Evolutionary conservation across 2,113 vertebrate species (phyloP).

Genomic region (Heptranchias perlo): DNA sequence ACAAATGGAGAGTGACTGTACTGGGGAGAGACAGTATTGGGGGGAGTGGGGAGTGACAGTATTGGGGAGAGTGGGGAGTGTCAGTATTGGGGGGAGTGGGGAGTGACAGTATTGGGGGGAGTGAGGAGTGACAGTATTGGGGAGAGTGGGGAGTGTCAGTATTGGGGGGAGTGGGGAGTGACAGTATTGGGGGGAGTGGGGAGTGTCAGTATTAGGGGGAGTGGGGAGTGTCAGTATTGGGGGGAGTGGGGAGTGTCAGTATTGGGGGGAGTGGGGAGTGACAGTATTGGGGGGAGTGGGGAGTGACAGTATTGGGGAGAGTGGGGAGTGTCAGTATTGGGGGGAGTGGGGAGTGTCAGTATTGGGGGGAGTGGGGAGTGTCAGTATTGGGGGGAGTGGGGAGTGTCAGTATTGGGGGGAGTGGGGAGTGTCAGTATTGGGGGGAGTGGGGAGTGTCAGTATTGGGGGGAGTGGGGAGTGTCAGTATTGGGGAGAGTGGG

Average conservation of each 20-base stretch:
- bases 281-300: no score
- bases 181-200: no score
- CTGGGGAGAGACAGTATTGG: no score
- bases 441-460: background rate
- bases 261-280: no score
- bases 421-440: background rate
- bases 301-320: no score
- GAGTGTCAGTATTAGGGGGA: background rate
- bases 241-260: no score
- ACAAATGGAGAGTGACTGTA: no score
- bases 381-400: background rate
- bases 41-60: no score
- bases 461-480: background rate
- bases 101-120: no score
- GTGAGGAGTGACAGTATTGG: background rate
- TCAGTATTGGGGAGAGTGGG: background rate
- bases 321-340: no score
- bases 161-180: background rate
- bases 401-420: background rate
- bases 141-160: background rate
- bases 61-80: no score
- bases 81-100: no score
- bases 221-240: background rate
- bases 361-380: background rate
- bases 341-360: background rate